Evolutionary conservation across 2,113 vertebrate species (phyloP).

Genomic region (Ameiurus melas): DNA sequence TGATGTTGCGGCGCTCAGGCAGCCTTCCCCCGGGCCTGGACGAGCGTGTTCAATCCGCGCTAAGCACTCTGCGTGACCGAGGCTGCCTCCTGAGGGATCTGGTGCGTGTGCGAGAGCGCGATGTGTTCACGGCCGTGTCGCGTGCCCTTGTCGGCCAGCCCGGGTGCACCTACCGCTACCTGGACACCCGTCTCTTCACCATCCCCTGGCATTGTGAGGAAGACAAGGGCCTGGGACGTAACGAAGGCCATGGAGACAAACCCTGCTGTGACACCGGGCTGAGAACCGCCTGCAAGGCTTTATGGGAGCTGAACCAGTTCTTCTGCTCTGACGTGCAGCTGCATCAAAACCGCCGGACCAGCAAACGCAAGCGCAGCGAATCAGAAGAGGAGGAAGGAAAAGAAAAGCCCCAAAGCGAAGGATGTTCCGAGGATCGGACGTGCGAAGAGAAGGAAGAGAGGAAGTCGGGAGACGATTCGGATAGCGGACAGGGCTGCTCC

Average conservation of each 20-base stretch:
- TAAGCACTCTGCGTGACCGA: slow-evolving; percentile 76
- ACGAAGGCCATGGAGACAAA: slow-evolving; percentile 60
- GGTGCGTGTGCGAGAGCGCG: slow-evolving; percentile 88
- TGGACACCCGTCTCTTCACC: slow-evolving; percentile 92
- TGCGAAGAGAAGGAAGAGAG: slow-evolving; percentile 53
- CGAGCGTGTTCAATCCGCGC: slow-evolving; percentile 77
- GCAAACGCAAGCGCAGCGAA: slow-evolving; percentile 35
- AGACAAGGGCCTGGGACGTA: slow-evolving; percentile 62
- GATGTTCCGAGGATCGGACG: slow-evolving; percentile 10
- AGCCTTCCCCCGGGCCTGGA: slow-evolving; percentile 81
- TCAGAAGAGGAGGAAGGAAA: slow-evolving; percentile 11
- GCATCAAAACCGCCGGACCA: slow-evolving; percentile 56
- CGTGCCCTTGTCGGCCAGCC: slow-evolving; percentile 88
- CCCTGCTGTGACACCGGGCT: slow-evolving; percentile 81
- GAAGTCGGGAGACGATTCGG: slow-evolving; percentile 53
- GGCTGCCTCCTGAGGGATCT: slow-evolving; percentile 87
- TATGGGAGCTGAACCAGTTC: slow-evolving; percentile 88
- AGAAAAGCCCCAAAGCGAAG: slow-evolving; percentile 18
- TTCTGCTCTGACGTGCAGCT: slow-evolving; percentile 75
- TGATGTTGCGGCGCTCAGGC: slow-evolving; percentile 79
- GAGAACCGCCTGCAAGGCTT: slow-evolving; percentile 81
- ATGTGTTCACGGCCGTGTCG: slow-evolving; percentile 87
- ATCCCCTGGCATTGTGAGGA: slow-evolving; percentile 87
- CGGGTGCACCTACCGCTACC: slow-evolving; percentile 92
- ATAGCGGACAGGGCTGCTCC: slow-evolving; percentile 64